Percentiles rank a stretch among this genome's conserved stretches.
Conservation (phyloP, 1,140 invertebrate genomes). For the Drosophila dunni region DNA sequence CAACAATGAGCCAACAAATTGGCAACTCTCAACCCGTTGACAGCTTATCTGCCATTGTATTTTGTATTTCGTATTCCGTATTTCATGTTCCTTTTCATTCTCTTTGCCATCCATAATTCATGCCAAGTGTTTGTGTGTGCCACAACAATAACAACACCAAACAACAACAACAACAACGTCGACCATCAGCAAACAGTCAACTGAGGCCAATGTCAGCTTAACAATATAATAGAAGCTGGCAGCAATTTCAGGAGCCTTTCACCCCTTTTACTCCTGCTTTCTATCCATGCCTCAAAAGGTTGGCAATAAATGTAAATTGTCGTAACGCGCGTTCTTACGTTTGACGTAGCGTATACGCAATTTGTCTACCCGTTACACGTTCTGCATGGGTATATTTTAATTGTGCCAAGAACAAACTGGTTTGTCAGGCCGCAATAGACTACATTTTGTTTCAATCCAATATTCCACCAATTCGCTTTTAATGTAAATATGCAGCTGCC, state of each 20-base stretch:
- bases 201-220: slow-evolving; percentile 65
- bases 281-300: slow-evolving; percentile 6
- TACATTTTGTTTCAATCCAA: too few species aligned
- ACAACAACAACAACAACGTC: slow-evolving; percentile 14
- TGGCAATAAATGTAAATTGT: slow-evolving; percentile 51
- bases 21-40: slow-evolving; percentile 48
- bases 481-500: too few species aligned
- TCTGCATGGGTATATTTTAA: too few species aligned
- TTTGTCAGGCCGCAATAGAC: too few species aligned
- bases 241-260: slow-evolving; percentile 4
- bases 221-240: slow-evolving; percentile 60
- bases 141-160: slow-evolving; percentile 20
- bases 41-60: slow-evolving; percentile 39
- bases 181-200: slow-evolving; percentile 15
- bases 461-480: too few species aligned
- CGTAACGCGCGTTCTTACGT: slow-evolving; percentile 27
- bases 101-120: slow-evolving; percentile 52
- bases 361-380: background rate
- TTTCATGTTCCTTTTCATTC: slow-evolving; percentile 19
- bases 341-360: slow-evolving; percentile 42
- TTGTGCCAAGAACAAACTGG: too few species aligned
- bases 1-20: slow-evolving; percentile 48
- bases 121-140: slow-evolving; percentile 49
- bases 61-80: background rate
- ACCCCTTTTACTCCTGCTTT: background rate